Evolutionary conservation across 2,888 invertebrate genomes (phyloP), one percentile per base, ranked within the genome.

Genomic region (Rhingia campestris): DNA sequence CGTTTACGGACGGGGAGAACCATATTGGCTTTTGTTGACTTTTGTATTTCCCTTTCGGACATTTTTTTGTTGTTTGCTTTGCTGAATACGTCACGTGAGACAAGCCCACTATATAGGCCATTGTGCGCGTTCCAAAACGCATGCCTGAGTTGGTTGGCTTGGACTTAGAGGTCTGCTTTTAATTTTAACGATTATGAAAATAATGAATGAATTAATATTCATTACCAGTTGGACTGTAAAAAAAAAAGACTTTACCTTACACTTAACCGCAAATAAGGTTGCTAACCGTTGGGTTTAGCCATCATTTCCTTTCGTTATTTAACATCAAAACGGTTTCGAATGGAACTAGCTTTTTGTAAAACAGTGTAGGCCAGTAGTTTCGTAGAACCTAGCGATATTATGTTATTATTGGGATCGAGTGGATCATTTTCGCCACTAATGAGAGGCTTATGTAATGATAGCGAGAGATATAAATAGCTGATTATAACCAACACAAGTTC

Each of bases 191-290:
- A 56, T 74, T 64, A 74, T 63, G 49, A 72, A 54, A 43, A 53
- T 63, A 41, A 63, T 64, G 64, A 45, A 66, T 59, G 58, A 59
- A 75, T 75, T 59, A 66, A 75, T 59, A 75, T 75, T 75, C 75
- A 67, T 67, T 59, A 30, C 47, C 49, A 5, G 43, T 66, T 47
- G 45, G 32, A 54, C 32, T 37, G n/a, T 33, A 61, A 41, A 35
- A 70, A 33, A 33, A 39, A 70, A 39, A 43, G 10, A 10, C 66
- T 37, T 56, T 35, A 37, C 9, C 49, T 39, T 51, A 32, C n/a
- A 54, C 30, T 33, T 58, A 41, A 37, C 30, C 37, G 37, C 41
- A 67, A 70, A 56, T 63, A 75, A 45, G 66, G 75, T 75, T 75
- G 67, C 51, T 54, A 56, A 56, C 67, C 45, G 67, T 12, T 43